Conservation (phyloP, 53 echinoderm and acorn worm species). For the Antedon mediterranea region DNA sequence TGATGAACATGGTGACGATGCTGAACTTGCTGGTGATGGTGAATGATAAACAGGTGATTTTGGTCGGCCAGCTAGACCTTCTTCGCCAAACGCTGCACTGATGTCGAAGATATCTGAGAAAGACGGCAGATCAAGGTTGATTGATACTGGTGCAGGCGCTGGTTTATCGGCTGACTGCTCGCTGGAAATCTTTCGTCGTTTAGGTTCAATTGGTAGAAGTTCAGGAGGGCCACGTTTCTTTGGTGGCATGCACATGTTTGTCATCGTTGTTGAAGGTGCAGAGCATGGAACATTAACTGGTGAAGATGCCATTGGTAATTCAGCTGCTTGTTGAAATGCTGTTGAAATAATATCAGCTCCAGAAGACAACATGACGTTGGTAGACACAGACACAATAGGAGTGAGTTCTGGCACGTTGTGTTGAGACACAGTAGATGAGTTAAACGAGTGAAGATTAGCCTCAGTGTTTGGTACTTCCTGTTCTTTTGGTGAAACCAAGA, state of each 20-base stretch:
- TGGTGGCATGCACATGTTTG: background rate
- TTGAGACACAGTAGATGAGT: background rate
- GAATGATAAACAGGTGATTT: conserved; percentile 69
- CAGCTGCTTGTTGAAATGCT: background rate
- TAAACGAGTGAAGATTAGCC: background rate
- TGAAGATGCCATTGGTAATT: background rate
- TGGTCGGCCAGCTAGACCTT: conserved; percentile 73
- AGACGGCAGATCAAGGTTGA: conserved; percentile 68
- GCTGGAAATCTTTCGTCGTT: conserved; percentile 4
- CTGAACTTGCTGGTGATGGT: conserved; percentile 31
- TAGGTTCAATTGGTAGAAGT: conserved; percentile 19
- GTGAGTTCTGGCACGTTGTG: conserved; percentile 4
- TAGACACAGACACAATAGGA: conserved; percentile 4
- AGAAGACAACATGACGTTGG: background rate
- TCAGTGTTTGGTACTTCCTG: background rate
- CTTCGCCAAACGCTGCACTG: conserved; percentile 49
- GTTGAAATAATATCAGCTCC: background rate
- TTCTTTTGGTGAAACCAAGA: background rate
- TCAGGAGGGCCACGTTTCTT: conserved; percentile 15
- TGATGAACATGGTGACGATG: conserved; percentile 6
- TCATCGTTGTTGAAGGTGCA: background rate
- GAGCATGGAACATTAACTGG: background rate
- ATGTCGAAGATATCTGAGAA: conserved; percentile 86
- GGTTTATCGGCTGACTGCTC: background rate
- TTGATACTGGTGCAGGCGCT: conserved; percentile 19